phyloP scores from a whole-genome alignment of 2,888 invertebrate genomes.

The Conistra vaccinii region DNA sequence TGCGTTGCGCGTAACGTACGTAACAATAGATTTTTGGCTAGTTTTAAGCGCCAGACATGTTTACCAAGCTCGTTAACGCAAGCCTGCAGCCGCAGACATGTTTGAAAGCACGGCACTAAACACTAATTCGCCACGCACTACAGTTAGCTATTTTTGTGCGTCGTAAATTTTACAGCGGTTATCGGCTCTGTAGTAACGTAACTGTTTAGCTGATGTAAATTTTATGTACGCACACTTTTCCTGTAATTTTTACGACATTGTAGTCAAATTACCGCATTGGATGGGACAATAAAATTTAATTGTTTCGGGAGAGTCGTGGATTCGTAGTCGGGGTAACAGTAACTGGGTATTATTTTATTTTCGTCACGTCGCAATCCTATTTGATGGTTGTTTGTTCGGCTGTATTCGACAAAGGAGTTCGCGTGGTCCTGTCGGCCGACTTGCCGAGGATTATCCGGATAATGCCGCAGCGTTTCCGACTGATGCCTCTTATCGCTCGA shows the following conservation, averaged over 20 bases:
- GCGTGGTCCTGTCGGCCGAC: conserved; percentile 75
- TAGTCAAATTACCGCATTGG: conserved; percentile 48
- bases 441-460: conserved; percentile 84
- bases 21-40: conserved; percentile 68
- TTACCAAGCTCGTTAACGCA: conserved; percentile 55
- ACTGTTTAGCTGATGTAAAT: conserved; percentile 58
- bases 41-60: conserved; percentile 65
- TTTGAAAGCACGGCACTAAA: conserved; percentile 54
- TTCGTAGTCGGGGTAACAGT: conserved; percentile 37
- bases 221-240: conserved; percentile 61
- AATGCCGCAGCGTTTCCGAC: conserved; percentile 77
- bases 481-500: conserved; percentile 76
- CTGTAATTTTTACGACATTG: conserved; percentile 57
- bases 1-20: conserved; percentile 68
- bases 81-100: conserved; percentile 49
- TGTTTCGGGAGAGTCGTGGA: conserved; percentile 32
- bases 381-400: conserved; percentile 71
- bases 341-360: conserved; percentile 54
- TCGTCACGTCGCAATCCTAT: conserved; percentile 67
- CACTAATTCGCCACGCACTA: conserved; percentile 60
- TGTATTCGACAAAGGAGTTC: conserved; percentile 73
- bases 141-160: conserved; percentile 64
- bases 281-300: conserved; percentile 48
- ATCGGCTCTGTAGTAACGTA: conserved; percentile 63
- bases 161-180: conserved; percentile 62